Evolutionary conservation across 2,113 vertebrate species (phyloP).

Genomic region (Odontesthes bonariensis): DNA sequence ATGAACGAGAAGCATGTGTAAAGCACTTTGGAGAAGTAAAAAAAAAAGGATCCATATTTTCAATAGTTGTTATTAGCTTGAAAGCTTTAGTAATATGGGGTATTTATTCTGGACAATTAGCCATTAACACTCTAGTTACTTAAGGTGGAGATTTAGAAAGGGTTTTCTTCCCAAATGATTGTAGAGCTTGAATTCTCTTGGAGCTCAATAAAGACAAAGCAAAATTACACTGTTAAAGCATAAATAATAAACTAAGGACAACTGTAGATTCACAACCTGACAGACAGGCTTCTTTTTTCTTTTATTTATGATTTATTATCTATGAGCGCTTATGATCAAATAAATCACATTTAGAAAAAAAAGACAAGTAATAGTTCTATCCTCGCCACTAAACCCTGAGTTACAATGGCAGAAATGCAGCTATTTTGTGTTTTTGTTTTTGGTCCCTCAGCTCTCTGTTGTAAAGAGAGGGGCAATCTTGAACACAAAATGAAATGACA

Average conservation of each 20-base stretch:
- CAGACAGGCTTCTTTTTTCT: not conserved
- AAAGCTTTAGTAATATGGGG: constrained; percentile 1
- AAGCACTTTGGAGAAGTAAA: not conserved
- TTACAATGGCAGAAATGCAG: constrained; percentile 7
- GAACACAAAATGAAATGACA: constrained; percentile 66
- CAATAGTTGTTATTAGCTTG: not conserved
- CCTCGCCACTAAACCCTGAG: not conserved
- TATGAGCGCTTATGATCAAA: not conserved
- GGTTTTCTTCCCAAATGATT: not conserved
- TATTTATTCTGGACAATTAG: constrained; percentile 3
- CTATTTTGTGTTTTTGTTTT: constrained; percentile 28
- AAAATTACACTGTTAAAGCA: not conserved
- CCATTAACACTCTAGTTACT: not conserved
- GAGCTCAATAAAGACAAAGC: not conserved
- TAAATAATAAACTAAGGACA: not conserved
- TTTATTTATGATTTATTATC: not conserved
- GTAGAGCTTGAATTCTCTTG: not conserved
- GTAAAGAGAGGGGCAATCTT: constrained; percentile 24
- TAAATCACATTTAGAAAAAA: not conserved
- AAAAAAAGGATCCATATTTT: too few species aligned
- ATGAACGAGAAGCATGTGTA: too few species aligned
- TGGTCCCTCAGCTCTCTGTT: constrained; percentile 40
- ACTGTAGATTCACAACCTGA: not conserved
- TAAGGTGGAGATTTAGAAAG: not conserved
- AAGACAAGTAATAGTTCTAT: not conserved